These are phyloP conservation scores for Camponotus fellah DNA, from an alignment of 2,888 invertebrate species.

Conservation along the genomic window DNA sequence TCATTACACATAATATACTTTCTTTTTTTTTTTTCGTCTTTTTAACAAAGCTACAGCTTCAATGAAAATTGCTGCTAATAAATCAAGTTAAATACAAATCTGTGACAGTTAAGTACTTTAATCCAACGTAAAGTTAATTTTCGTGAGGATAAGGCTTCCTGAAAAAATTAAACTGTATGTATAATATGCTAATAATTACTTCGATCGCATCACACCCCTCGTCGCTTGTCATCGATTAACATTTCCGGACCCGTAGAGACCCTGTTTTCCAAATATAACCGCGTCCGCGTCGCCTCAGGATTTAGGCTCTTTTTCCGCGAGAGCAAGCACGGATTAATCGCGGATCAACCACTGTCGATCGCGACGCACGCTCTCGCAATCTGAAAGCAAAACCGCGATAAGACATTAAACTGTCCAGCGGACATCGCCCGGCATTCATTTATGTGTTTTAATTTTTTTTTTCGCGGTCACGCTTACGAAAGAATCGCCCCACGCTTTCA, in stretches of 20 bases:
- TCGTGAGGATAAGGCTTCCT: neutral
- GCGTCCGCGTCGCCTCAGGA: constrained; percentile 35
- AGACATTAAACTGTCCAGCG: constrained; percentile 31
- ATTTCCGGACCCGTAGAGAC: constrained; percentile 1
- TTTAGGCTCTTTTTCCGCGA: constrained; percentile 27
- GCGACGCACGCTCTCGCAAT: constrained; percentile 37
- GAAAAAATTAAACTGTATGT: constrained; percentile 2
- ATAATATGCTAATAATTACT: constrained; percentile 27
- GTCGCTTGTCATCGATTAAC: constrained; percentile 20
- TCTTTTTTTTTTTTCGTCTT: neutral
- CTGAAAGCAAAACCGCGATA: constrained; percentile 55
- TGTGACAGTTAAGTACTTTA: neutral
- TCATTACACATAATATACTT: constrained; percentile 13
- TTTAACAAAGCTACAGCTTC: constrained; percentile 4
- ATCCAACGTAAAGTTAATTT: neutral
- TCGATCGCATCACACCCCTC: constrained; percentile 10
- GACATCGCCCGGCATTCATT: neutral
- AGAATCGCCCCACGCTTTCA: constrained; percentile 53
- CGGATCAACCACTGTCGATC: constrained; percentile 33
- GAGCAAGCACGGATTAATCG: constrained; percentile 17
- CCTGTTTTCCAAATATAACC: constrained; percentile 45
- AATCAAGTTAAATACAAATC: constrained; percentile 5
- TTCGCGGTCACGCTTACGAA: constrained; percentile 62
- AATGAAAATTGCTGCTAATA: neutral
- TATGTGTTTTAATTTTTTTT: neutral